These are phyloP conservation scores for Crotalus viridis DNA, from an alignment of 2,113 vertebrate species.

Conservation along the genomic window DNA sequence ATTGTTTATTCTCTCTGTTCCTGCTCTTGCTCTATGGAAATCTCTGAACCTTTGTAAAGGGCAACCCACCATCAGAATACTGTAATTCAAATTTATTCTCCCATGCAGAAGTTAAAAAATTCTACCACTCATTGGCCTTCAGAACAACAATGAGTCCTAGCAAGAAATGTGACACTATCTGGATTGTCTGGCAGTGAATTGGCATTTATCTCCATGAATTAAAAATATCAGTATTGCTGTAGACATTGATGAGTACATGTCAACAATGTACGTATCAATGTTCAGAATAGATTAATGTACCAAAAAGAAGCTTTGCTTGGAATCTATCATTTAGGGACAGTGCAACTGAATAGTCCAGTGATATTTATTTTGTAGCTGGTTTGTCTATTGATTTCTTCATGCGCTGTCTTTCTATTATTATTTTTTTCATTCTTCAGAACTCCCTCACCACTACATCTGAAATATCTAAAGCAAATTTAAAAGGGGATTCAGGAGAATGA, in stretches of 20 bases:
- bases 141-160: fast-evolving
- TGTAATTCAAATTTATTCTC: neutral
- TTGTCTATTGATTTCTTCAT: neutral
- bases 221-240: neutral
- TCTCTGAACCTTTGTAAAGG: constrained; percentile 41
- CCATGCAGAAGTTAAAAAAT: neutral
- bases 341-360: neutral
- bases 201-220: neutral
- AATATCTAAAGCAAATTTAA: neutral
- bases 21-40: constrained; percentile 41
- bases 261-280: neutral
- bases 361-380: neutral
- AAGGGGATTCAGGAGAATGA: neutral
- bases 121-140: fast-evolving
- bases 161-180: neutral
- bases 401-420: neutral
- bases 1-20: constrained; percentile 21
- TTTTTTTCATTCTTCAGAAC: neutral
- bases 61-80: constrained; percentile 26
- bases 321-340: neutral
- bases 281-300: neutral
- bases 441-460: neutral
- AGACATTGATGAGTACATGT: neutral
- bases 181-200: neutral
- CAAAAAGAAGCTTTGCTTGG: neutral